phyloP scores from a whole-genome alignment of 2,797 vertebrate genomes.

The Smutsia temminckii region DNA sequence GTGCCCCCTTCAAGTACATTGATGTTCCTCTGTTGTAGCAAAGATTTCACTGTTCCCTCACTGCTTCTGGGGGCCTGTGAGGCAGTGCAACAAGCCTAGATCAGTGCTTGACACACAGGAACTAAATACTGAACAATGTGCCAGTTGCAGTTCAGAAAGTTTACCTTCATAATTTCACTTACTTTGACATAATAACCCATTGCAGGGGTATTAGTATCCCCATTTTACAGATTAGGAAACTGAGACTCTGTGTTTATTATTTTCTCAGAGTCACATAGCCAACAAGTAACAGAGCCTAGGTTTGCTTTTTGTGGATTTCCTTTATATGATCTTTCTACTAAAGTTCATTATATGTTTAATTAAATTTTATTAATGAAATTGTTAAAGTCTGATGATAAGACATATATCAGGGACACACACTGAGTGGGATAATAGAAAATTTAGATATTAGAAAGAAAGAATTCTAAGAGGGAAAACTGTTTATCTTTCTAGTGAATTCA shows the following conservation, averaged over 20 bases:
- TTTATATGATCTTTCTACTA: not conserved
- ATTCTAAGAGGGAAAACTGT: not conserved
- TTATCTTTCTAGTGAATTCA: not conserved
- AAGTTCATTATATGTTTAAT: not conserved
- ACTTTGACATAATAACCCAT: not conserved
- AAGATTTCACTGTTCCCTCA: not conserved
- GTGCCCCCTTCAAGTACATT: not conserved
- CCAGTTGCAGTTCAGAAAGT: not conserved
- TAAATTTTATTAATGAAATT: not conserved
- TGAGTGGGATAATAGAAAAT: not conserved
- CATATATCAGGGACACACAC: not conserved
- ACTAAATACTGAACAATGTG: not conserved
- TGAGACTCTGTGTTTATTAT: not conserved
- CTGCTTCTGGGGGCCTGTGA: not conserved
- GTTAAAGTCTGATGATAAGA: not conserved
- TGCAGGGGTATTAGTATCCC: not conserved
- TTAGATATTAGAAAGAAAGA: not conserved
- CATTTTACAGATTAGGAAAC: conserved; percentile 38
- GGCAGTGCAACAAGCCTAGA: not conserved
- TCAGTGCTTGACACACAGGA: not conserved
- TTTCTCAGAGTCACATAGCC: not conserved
- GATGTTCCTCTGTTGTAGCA: not conserved
- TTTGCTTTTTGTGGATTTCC: conserved; percentile 8
- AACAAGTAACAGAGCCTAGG: not conserved
- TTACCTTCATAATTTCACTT: not conserved